Conservation (phyloP, 1,140 invertebrate genomes). For the Panulirus ornatus region DNA sequence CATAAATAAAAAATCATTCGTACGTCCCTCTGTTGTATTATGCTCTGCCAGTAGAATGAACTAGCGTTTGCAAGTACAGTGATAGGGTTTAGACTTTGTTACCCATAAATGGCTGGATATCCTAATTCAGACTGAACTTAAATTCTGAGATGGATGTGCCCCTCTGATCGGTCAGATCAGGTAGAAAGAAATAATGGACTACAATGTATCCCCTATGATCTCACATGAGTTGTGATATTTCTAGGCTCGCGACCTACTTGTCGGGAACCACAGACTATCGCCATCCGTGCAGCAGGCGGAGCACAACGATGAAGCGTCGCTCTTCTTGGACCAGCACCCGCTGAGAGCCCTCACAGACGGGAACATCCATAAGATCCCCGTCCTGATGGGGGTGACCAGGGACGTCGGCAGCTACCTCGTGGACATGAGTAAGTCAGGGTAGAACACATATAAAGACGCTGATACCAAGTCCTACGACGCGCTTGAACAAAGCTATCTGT, state of each 20-base stretch:
- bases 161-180: background rate
- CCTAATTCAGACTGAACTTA: background rate
- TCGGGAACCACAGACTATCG: conserved; percentile 63
- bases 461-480: too few species aligned
- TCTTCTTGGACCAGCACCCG: conserved; percentile 77
- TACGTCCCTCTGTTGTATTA: too few species aligned
- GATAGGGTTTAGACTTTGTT: background rate
- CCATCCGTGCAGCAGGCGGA: conserved; percentile 42
- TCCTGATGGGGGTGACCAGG: conserved; percentile 77
- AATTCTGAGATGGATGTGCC: too few species aligned
- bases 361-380: conserved; percentile 76
- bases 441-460: too few species aligned
- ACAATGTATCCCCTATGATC: background rate
- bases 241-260: conserved; percentile 54
- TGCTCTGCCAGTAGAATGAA: background rate
- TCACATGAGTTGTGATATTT: background rate
- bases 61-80: background rate
- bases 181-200: background rate
- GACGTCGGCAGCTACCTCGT: conserved; percentile 76
- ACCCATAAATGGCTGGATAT: background rate
- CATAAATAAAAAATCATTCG: too few species aligned
- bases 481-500: too few species aligned
- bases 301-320: conserved; percentile 14
- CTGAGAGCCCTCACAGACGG: conserved; percentile 76
- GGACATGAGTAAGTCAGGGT: conserved; percentile 67